Evolutionary conservation across 1,140 invertebrate species (phyloP).

Genomic region (Zaprionus africanus): DNA sequence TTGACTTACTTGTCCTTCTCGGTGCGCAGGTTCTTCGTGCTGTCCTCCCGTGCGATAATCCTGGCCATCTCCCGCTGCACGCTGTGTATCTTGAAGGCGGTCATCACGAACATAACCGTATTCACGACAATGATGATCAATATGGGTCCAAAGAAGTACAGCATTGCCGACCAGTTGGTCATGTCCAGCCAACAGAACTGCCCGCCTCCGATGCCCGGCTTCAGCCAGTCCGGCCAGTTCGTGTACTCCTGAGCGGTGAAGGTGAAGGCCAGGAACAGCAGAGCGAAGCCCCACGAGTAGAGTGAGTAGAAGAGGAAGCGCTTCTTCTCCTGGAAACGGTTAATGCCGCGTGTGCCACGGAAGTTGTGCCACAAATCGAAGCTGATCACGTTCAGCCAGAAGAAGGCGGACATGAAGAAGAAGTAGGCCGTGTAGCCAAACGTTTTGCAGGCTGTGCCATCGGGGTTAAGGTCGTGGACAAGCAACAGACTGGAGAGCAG

Average conservation of each 20-base stretch:
- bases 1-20: constrained; percentile 87
- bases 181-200: constrained; percentile 86
- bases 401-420: constrained; percentile 90
- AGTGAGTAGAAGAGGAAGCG: constrained; percentile 89
- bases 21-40: constrained; percentile 85
- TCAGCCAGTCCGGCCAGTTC: constrained; percentile 80
- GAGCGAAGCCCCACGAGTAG: constrained; percentile 89
- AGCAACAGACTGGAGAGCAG: constrained; percentile 86
- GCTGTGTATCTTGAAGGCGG: constrained; percentile 88
- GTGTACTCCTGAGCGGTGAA: constrained; percentile 85
- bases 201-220: constrained; percentile 86
- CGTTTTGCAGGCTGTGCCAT: constrained; percentile 46
- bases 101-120: constrained; percentile 89
- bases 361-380: constrained; percentile 91
- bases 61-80: constrained; percentile 87
- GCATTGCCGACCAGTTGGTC: constrained; percentile 84
- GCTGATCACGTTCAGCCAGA: constrained; percentile 92
- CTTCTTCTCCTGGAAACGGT: constrained; percentile 84
- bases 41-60: constrained; percentile 87
- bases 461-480: constrained; percentile 35
- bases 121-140: constrained; percentile 89
- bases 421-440: constrained; percentile 88
- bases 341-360: constrained; percentile 86
- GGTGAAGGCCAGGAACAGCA: constrained; percentile 84
- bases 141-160: constrained; percentile 92